phyloP scores from a whole-genome alignment of 2,888 invertebrate species.

The Dicyrtoma fusca region DNA sequence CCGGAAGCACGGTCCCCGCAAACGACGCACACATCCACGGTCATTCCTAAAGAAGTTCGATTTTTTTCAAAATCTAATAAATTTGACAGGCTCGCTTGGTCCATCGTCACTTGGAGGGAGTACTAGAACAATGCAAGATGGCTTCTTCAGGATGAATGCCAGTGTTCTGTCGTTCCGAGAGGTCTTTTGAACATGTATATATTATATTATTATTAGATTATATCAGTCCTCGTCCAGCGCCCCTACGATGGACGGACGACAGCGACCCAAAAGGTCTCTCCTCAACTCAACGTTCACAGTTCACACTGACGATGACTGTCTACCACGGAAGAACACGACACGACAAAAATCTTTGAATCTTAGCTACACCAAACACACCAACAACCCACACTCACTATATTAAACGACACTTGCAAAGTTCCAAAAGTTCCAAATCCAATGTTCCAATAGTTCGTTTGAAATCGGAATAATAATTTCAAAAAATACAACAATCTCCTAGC shows the following conservation, averaged over 20 bases:
- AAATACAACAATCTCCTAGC: too few species aligned
- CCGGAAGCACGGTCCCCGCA: constrained; percentile 95
- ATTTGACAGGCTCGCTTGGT: constrained; percentile 38
- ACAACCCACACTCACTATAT: too few species aligned
- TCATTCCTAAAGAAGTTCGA: constrained; percentile 64
- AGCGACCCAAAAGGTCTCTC: too few species aligned
- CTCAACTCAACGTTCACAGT: too few species aligned
- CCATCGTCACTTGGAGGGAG: constrained; percentile 8
- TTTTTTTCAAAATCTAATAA: constrained; percentile 50
- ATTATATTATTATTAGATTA: neutral
- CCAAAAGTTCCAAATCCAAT: too few species aligned
- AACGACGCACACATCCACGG: constrained; percentile 87
- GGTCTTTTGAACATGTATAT: neutral
- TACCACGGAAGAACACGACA: too few species aligned
- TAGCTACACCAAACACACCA: too few species aligned
- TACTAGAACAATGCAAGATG: constrained; percentile 22
- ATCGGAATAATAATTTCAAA: too few species aligned
- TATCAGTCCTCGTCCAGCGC: neutral
- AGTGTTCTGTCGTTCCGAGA: neutral
- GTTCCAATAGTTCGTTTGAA: too few species aligned
- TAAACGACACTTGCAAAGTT: too few species aligned
- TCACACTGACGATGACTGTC: too few species aligned
- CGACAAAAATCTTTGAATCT: too few species aligned
- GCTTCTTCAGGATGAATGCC: constrained; percentile 14
- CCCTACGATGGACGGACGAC: neutral